phyloP scores from a whole-genome alignment of 2,888 invertebrate genomes.

The Tryphoninae sp. region DNA sequence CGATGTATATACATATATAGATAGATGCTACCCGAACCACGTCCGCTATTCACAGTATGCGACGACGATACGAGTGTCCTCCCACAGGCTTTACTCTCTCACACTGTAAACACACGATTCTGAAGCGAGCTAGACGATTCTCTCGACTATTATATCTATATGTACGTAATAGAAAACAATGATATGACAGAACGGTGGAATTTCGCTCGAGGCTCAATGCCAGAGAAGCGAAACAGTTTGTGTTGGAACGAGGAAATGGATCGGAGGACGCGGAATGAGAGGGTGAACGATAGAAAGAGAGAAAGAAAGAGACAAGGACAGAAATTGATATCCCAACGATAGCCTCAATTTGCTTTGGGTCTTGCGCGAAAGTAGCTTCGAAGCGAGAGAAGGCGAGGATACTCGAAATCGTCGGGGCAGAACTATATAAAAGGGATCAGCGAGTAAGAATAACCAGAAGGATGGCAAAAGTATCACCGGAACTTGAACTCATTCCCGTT shows the following conservation, averaged over 20 bases:
- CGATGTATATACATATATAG: not conserved
- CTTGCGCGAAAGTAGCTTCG: slow-evolving; percentile 67
- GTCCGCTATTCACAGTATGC: not conserved
- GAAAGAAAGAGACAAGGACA: slow-evolving; percentile 41
- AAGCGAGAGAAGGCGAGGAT: slow-evolving; percentile 24
- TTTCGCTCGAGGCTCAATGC: slow-evolving; percentile 45
- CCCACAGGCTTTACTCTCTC: not conserved
- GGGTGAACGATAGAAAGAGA: slow-evolving; percentile 27
- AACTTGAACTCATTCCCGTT: too few species aligned
- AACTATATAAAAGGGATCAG: too few species aligned
- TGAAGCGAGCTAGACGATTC: not conserved
- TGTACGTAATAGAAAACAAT: slow-evolving; percentile 44
- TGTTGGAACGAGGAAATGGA: not conserved
- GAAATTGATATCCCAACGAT: slow-evolving; percentile 72
- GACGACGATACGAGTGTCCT: not conserved
- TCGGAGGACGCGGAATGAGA: not conserved
- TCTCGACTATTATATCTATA: not conserved
- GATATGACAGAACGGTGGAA: slow-evolving; percentile 24
- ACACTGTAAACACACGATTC: slow-evolving; percentile 7
- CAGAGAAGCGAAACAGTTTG: slow-evolving; percentile 8
- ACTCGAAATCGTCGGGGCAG: too few species aligned
- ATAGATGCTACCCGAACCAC: too few species aligned
- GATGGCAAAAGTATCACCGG: too few species aligned
- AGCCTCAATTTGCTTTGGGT: slow-evolving; percentile 71
- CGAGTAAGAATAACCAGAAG: too few species aligned